Base-by-base conservation (phyloP, 2,888 invertebrate species). In the Andrena praecox region DNA sequence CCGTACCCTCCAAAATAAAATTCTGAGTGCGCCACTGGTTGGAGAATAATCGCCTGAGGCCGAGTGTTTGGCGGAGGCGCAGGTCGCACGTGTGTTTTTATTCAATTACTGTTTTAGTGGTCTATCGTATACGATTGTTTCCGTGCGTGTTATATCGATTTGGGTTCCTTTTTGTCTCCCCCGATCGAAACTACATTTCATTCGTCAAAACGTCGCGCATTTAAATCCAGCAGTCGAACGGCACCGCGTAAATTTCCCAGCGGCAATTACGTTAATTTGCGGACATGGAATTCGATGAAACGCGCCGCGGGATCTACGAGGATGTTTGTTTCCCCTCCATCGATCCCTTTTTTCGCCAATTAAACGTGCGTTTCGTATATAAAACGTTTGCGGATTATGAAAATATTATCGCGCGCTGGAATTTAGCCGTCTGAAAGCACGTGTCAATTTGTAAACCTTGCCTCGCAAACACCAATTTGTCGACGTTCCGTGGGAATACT, bases 261-360 rank as follows among this genome's bases (percentile, higher is more conserved):
- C 16, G 24, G 1, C 24, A 63, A 63, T 63, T 63, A 63, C 42
- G 63, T 42, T 63, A 63, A 63, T 63, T 63, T 42, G 42, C n/a
- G 63, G 42, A 42, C 42, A 42, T 33, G 20, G 35, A 63, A 35
- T 35, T 20, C 31, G 63, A 63, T 31, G 63, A 63, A n/a, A 35
- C n/a, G 42, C 35, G 12, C 6, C 12, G 6, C 42, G 42, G 42
- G 24, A 42, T 63, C 42, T 42, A 63, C 63, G 42, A 63, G 42
- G 42, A 35, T 20, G 42, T 42, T 24, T 56, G 56, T 63, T 63
- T n/a, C 24, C 42, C 42, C 4, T 0, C 63, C 1, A 27, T 63
- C 16, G 42, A 67, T 29, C 12, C 50, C 3, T n/a, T 50, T 67
- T 42, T 42, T 63, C 12, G 27, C 24, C 63, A 20, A 42, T 20